Percentiles rank a stretch among this genome's conserved stretches.
These are phyloP conservation scores for Caenorhabditis elegans DNA, from an alignment of 1,140 invertebrate species.

Conservation along the genomic window DNA sequence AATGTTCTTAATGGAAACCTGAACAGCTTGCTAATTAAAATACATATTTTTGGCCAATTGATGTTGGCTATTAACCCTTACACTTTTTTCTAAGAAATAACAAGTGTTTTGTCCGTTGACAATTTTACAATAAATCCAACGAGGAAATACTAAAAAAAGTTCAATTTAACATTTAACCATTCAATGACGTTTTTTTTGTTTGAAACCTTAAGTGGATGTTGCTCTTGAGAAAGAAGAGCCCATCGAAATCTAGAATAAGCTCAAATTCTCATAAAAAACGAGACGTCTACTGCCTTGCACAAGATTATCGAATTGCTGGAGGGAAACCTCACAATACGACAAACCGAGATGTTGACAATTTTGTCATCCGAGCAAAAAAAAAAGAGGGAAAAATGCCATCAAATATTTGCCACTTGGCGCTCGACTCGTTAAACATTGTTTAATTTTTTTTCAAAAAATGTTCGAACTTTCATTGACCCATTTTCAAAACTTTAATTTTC, in stretches of 20 bases:
- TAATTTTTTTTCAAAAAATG: too few species aligned
- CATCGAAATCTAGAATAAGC: background rate
- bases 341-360: background rate
- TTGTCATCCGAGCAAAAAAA: background rate
- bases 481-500: too few species aligned
- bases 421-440: too few species aligned
- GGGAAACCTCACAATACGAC: background rate
- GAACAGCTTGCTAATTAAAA: background rate
- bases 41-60: too few species aligned
- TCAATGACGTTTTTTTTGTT: background rate
- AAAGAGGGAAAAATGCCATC: background rate
- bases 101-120: too few species aligned
- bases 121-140: too few species aligned
- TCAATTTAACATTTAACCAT: too few species aligned
- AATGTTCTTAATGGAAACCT: too few species aligned
- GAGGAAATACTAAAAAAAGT: too few species aligned
- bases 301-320: background rate
- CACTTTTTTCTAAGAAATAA: too few species aligned
- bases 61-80: too few species aligned
- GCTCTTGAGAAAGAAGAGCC: conserved; percentile 12
- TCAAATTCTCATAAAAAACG: background rate
- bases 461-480: too few species aligned
- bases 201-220: background rate
- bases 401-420: background rate
- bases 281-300: background rate